A percentile compares a stretch with the other conserved stretches of the same genome.
These are phyloP conservation scores for Athetis lepigone DNA, from an alignment of 2,888 invertebrate species.

Conservation along the genomic window DNA sequence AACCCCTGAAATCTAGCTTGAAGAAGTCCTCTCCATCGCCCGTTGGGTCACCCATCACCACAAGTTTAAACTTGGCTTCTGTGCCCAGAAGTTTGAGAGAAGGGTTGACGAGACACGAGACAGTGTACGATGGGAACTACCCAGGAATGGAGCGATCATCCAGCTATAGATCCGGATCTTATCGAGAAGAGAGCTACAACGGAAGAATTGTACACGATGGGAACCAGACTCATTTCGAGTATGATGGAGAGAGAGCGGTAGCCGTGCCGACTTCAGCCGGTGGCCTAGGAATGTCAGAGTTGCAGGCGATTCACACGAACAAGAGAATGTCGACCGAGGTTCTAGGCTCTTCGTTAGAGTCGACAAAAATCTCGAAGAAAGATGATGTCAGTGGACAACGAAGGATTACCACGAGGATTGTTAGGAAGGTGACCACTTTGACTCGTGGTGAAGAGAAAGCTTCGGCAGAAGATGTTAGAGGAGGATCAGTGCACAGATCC, in stretches of 20 bases:
- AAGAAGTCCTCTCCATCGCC: constrained; percentile 86
- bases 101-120: constrained; percentile 87
- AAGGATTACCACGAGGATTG: constrained; percentile 96
- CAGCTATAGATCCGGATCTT: constrained; percentile 83
- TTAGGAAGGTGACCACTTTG: constrained; percentile 96
- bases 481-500: constrained; percentile 90
- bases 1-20: constrained; percentile 88
- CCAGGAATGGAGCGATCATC: constrained; percentile 85
- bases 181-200: constrained; percentile 85
- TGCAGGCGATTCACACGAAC: constrained; percentile 95
- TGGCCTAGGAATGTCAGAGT: constrained; percentile 87
- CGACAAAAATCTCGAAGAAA: constrained; percentile 95
- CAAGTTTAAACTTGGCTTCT: constrained; percentile 90
- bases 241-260: constrained; percentile 84
- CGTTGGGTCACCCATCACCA: constrained; percentile 92
- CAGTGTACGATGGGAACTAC: constrained; percentile 88
- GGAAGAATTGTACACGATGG: constrained; percentile 87
- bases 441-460: constrained; percentile 96
- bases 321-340: constrained; percentile 96
- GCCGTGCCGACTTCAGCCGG: constrained; percentile 86
- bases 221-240: constrained; percentile 89
- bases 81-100: constrained; percentile 90
- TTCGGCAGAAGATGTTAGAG: constrained; percentile 92
- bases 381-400: constrained; percentile 94
- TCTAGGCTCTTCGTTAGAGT: constrained; percentile 95